These are phyloP conservation scores for Drosophila imparisetae DNA, from an alignment of 2,888 invertebrate genomes.

Conservation along the genomic window DNA sequence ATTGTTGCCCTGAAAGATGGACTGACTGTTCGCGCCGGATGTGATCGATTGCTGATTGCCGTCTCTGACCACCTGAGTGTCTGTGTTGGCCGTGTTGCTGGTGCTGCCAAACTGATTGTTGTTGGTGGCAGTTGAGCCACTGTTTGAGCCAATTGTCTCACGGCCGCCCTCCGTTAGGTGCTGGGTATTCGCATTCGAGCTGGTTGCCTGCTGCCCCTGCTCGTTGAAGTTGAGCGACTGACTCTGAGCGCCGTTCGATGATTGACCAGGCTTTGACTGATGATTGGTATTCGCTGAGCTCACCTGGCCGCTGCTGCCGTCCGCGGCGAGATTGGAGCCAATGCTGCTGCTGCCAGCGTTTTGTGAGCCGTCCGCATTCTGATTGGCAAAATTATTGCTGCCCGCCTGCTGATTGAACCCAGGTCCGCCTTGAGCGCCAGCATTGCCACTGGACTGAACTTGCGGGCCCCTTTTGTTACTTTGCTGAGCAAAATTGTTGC, in stretches of 20 bases:
- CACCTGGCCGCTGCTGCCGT: slow-evolving; percentile 82
- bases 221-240: slow-evolving; percentile 81
- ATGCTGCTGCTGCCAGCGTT: slow-evolving; percentile 82
- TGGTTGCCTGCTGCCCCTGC: slow-evolving; percentile 76
- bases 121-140: slow-evolving; percentile 76
- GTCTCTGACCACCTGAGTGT: slow-evolving; percentile 68
- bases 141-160: slow-evolving; percentile 69
- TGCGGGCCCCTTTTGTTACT: slow-evolving; percentile 35
- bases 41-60: slow-evolving; percentile 65
- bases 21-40: slow-evolving; percentile 81
- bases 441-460: slow-evolving; percentile 62
- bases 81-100: slow-evolving; percentile 81
- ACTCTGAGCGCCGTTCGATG: slow-evolving; percentile 80
- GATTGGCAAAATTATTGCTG: slow-evolving; percentile 77
- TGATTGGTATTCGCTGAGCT: slow-evolving; percentile 83
- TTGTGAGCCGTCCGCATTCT: slow-evolving; percentile 40
- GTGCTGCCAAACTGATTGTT: slow-evolving; percentile 74
- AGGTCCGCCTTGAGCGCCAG: slow-evolving; percentile 68
- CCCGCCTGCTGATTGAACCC: slow-evolving; percentile 80
- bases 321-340: slow-evolving; percentile 80
- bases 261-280: slow-evolving; percentile 57
- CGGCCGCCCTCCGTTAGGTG: slow-evolving; percentile 57
- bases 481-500: slow-evolving; percentile 35
- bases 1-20: slow-evolving; percentile 75
- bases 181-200: slow-evolving; percentile 81